Base-by-base conservation (phyloP, 2,797 vertebrate genomes). In the Glossophaga mutica region DNA sequence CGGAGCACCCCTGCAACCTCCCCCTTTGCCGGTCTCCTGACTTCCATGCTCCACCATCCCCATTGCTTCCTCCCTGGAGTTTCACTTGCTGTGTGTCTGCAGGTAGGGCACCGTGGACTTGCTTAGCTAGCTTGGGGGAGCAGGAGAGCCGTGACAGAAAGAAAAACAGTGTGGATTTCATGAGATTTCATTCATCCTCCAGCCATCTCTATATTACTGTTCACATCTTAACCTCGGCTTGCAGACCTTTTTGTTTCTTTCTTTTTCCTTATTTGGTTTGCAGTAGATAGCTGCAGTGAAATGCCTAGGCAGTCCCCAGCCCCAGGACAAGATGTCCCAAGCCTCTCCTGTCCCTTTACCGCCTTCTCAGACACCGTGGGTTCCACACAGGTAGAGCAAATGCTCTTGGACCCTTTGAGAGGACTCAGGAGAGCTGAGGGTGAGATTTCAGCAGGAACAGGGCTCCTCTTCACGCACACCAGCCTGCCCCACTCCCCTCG, bases 121-220 rank as follows among this genome's bases (percentile, higher is more conserved):
- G 97, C 98, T 96, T 97, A 98, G 98, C 97, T 62, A 98, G 98
- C 98, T 97, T 94, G 94, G 97, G 98, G 98, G 98, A 98, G 97
- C 96, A 97, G 96, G 97, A 97, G 97, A 83, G 81, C 95, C 37
- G 46, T 76, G 62, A 96, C 94, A 98, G 98, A 96, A 22, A 97
- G 98, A 98, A 97, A 97, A 98, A 97, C 98, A 98, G 99, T 99
- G 99, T 99, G 99, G 99, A 99, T 99, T 99, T 99, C 98, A 98
- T 98, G 98, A 98, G 98, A 98, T 98, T 98, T 98, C 98, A 98
- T 98, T 98, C 98, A 98, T 98, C 98, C 97, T 98, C 98, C 98
- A 98, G 95, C 98, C 98, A 98, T 98, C 98, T 99, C 98, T 98
- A 98, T 98, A 37, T 98, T 98, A 98, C 98, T 98, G 98, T 98